Base-by-base conservation (phyloP, 2,113 vertebrate genomes). In the Felis chaus region DNA sequence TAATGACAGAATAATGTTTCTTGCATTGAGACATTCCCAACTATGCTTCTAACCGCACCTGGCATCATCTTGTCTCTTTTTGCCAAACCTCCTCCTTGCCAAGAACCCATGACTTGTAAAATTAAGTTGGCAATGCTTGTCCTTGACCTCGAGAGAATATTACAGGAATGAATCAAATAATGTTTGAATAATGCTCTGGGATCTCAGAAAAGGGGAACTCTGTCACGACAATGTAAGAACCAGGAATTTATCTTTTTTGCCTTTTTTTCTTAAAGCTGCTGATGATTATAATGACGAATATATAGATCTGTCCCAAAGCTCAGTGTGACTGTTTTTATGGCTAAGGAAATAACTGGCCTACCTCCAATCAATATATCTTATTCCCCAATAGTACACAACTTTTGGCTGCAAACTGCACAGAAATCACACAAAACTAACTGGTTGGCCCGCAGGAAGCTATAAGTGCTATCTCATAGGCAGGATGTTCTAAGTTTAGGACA, bases 71-170 rank as follows among this genome's bases (percentile, higher is more conserved):
- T 73, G 7, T 18, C 81, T 83, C 14, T 73, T 2, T 74, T 89
- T 95, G n/a, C 55, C 41, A 94, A 66, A 73, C 2, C 13, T 41
- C 27, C 65, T 66, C 8, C 48, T 79, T 92, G 48, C 74, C 87
- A 92, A 86, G n/a, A 89, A 71, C 9, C 15, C 25, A 92, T 86
- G 83, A 89, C 45, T 97, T 85, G 0, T n/a, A 83, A 94, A 96
- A 78, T 57, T 61, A 94, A 88, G 19, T 74, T 89, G 11, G 39
- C 33, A 68, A 76, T 85, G 11, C 1, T 21, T 86, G 10, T 65
- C 71, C 50, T 88, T 91, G 48, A 78, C 41, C 39, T 81, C 48
- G 36, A 90, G 57, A 94, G 41, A 91, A n/a, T 79, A 88, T 71
- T 71, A 53, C 1, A 93, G 71, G 19, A 81, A 71, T 61, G 55